Base-by-base conservation (phyloP, 2,888 invertebrate species). In the Polyommatus iphigenia region DNA sequence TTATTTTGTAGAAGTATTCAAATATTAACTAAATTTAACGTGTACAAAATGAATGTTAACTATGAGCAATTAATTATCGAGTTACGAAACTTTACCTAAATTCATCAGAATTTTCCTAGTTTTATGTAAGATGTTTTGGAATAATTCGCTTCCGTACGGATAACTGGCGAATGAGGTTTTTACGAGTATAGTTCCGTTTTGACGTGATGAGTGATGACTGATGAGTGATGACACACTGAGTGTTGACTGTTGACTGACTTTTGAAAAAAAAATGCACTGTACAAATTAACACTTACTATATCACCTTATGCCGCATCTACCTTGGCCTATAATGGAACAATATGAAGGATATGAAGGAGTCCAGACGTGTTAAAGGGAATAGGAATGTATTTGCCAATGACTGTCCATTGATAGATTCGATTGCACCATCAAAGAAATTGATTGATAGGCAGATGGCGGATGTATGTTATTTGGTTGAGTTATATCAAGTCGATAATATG, bases 181-280 rank as follows among this genome's bases (percentile, higher is more conserved):
- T 62, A n/a, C n/a, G n/a, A n/a, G n/a, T n/a, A 62, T 10, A 62
- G 13, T 62, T 62, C 15, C 6, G 4, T 32, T 10, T 67, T 67
- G 67, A 67, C 67, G 62, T 10, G 62, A 67, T 15, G 15, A 15
- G 62, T 29, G 6, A 15, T 29, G 62, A 62, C 10, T 29, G 6
- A 15, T 67, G 62, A 62, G 3, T 67, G 67, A 67, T 32, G 67
- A 67, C 29, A 29, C 2, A 29, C 2, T 15, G 15, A 15, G 62
- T 29, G 6, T 29, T 29, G 62, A 62, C 10, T 29, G 6, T 29
- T 67, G 62, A 62, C 10, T 67, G 67, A 67, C 29, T 13, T 62
- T 59, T n/a, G n/a, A n/a, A n/a, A 59, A 59, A 59, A 8, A 62
- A 62, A 67, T 29, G 67, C 67, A 32, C 67, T 29, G 15, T 67